Evolutionary conservation across 1,140 invertebrate species (phyloP).

Genomic region (Chelonus insularis): DNA sequence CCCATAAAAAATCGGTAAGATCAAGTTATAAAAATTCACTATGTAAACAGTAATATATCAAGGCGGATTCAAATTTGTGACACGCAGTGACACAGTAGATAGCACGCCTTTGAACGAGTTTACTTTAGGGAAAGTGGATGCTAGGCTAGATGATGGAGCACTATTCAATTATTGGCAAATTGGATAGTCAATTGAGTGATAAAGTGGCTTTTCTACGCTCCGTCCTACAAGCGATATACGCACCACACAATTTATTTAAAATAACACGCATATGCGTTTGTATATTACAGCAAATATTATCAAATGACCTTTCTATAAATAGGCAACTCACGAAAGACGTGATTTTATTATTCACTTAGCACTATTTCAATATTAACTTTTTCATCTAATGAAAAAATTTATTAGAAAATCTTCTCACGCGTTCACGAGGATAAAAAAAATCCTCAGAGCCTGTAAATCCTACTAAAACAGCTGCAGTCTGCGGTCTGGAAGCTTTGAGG

Average conservation of each 20-base stretch:
- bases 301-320: too few relatives aligned
- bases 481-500: conserved; percentile 28
- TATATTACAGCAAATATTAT: too few relatives aligned
- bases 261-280: too few relatives aligned
- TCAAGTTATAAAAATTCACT: too few relatives aligned
- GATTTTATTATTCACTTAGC: conserved; percentile 16
- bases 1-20: too few relatives aligned
- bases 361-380: neutral
- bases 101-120: conserved; percentile 27
- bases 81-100: conserved; percentile 15
- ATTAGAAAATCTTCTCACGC: conserved; percentile 6
- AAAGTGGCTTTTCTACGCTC: conserved; percentile 21
- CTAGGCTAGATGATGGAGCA: conserved; percentile 10
- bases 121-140: conserved; percentile 21
- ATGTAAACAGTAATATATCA: too few relatives aligned
- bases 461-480: conserved; percentile 20
- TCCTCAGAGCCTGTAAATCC: neutral
- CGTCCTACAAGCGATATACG: neutral
- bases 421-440: conserved; percentile 5
- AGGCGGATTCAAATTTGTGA: neutral
- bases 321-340: too few relatives aligned
- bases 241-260: too few relatives aligned
- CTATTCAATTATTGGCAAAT: conserved; percentile 21
- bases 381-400: neutral
- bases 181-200: conserved; percentile 18